Evolutionary conservation across 2,113 vertebrate genomes (phyloP).

Genomic region (Zosterops lateralis): DNA sequence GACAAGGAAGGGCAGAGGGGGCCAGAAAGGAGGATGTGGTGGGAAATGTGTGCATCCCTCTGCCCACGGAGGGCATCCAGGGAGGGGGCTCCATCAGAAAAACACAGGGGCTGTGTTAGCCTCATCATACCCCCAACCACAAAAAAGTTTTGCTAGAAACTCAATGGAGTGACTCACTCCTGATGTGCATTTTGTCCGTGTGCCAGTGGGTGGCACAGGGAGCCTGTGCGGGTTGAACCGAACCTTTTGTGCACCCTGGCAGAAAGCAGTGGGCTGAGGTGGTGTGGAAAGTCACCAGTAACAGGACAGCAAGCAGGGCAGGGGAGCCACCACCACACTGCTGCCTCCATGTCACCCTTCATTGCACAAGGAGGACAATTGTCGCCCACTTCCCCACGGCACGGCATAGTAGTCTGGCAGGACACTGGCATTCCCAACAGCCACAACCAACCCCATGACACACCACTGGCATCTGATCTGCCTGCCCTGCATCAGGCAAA

Average conservation of each 20-base stretch:
- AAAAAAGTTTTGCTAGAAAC: neutral
- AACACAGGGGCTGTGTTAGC: accelerated
- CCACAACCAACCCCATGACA: neutral
- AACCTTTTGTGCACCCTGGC: accelerated
- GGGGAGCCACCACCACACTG: too few species aligned
- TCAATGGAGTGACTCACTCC: neutral
- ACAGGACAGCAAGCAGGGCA: neutral
- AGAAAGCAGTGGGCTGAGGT: neutral
- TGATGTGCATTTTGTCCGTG: accelerated
- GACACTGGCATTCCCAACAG: neutral
- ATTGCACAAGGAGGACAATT: accelerated
- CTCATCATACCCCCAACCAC: neutral
- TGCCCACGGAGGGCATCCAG: neutral
- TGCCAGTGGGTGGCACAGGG: neutral
- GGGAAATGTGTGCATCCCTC: neutral
- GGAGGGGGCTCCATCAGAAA: neutral
- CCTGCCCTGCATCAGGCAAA: neutral
- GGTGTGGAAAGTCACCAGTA: accelerated
- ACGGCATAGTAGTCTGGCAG: neutral
- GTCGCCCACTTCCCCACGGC: neutral
- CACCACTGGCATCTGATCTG: neutral
- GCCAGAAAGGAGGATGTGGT: accelerated
- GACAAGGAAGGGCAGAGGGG: neutral
- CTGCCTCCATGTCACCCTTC: neutral
- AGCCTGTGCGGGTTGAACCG: accelerated